Evolutionary conservation across 2,797 vertebrate species (phyloP).

Genomic region (Amblyraja radiata): DNA sequence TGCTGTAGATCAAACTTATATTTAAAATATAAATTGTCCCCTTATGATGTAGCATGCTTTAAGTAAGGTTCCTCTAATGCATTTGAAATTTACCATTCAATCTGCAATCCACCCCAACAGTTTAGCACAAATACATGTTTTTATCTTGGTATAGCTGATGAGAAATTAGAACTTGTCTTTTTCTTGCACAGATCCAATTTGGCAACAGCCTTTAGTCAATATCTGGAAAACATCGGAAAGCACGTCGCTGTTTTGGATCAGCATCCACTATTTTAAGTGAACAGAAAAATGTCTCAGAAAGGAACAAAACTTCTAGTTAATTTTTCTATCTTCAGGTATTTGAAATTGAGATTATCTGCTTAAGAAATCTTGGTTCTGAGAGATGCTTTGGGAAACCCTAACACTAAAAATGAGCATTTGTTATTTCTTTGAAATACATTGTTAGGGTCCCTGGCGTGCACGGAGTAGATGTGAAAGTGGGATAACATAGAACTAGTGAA

Average conservation of each 20-base stretch:
- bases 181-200: not conserved
- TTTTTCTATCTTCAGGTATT: too few relatives aligned
- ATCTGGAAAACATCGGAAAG: not conserved
- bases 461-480: too few relatives aligned
- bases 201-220: not conserved
- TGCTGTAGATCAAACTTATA: not conserved
- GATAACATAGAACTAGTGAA: too few relatives aligned
- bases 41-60: not conserved
- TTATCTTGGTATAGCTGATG: not conserved
- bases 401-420: not conserved
- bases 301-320: not conserved
- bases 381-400: not conserved
- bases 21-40: not conserved
- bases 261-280: not conserved
- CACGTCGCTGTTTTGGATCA: too few relatives aligned
- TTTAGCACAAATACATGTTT: not conserved
- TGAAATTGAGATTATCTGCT: too few relatives aligned
- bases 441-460: too few relatives aligned
- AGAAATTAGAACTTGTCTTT: not conserved
- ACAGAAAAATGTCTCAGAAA: not conserved
- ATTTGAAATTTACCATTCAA: not conserved
- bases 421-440: not conserved
- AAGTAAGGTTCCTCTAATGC: not conserved
- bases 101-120: not conserved
- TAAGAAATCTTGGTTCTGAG: not conserved